phyloP scores from a whole-genome alignment of 2,888 invertebrate species.

The Caenorhabditis sp. region DNA sequence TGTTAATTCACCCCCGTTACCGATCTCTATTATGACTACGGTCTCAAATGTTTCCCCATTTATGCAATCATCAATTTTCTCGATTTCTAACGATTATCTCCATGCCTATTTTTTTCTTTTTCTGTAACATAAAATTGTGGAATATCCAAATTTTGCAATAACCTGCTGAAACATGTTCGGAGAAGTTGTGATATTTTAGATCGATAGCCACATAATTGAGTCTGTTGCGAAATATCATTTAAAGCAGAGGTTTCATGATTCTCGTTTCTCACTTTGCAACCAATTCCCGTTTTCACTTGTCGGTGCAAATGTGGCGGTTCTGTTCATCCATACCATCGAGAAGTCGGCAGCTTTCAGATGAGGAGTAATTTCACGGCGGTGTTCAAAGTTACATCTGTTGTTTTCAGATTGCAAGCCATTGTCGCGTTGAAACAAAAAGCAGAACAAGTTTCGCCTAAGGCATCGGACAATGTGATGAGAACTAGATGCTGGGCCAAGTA shows the following conservation, averaged over 20 bases:
- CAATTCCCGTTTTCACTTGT: not conserved
- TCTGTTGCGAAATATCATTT: not conserved
- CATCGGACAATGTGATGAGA: slow-evolving; percentile 8
- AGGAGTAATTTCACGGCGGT: slow-evolving; percentile 19
- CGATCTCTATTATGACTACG: too few species aligned
- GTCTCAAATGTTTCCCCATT: not conserved
- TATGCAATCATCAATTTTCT: too few species aligned
- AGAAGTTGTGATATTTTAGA: too few species aligned
- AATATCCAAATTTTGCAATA: not conserved
- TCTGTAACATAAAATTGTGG: not conserved
- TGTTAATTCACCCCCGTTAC: not conserved
- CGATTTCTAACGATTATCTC: slow-evolving; percentile 3
- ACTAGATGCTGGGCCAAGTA: slow-evolving; percentile 45
- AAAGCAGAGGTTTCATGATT: too few species aligned
- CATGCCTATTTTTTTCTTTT: not conserved
- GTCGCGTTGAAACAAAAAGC: slow-evolving; percentile 20
- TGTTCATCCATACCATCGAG: not conserved
- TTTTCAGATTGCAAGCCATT: slow-evolving; percentile 39
- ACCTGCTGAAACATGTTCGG: too few species aligned
- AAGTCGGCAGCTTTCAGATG: slow-evolving; percentile 16
- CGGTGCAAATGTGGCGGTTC: not conserved
- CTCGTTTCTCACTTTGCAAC: not conserved
- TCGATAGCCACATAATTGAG: not conserved
- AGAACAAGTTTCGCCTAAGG: not conserved
- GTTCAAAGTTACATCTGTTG: not conserved